Evolutionary conservation across 2,888 invertebrate species (phyloP).

Genomic region (Chrysolina haemoptera): DNA sequence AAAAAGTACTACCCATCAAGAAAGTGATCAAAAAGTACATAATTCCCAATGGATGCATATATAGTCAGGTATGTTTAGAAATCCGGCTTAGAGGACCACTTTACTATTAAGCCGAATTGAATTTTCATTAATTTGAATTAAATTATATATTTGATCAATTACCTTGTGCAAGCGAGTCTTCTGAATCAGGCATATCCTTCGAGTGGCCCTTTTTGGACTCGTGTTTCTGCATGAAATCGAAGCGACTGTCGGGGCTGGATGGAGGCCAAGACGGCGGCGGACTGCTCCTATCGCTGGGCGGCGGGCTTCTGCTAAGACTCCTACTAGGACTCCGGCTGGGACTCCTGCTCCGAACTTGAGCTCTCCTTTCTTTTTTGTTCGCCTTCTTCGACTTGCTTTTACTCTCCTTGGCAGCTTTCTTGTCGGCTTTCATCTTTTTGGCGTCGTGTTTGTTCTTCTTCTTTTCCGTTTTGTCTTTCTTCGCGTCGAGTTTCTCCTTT

Average conservation of each 20-base stretch:
- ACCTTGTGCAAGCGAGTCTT: conserved; percentile 53
- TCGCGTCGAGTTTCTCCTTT: conserved; percentile 42
- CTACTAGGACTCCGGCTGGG: conserved; percentile 54
- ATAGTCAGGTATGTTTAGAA: no score
- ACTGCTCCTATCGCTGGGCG: conserved; percentile 61
- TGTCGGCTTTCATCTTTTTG: conserved; percentile 57
- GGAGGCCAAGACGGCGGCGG: conserved; percentile 66
- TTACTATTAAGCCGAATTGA: background rate
- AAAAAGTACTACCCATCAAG: no score
- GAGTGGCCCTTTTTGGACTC: conserved; percentile 36
- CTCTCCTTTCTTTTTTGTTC: conserved; percentile 56
- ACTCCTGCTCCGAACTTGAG: conserved; percentile 56
- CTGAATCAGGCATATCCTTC: conserved; percentile 53
- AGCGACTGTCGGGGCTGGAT: conserved; percentile 63
- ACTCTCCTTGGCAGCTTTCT: conserved; percentile 46
- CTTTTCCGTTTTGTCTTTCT: conserved; percentile 44
- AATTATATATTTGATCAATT: conserved; percentile 1
- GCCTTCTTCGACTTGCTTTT: conserved; percentile 53
- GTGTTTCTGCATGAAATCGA: conserved; percentile 56
- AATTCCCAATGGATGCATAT: no score
- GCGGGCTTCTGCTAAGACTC: conserved; percentile 59
- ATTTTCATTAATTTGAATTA: no score
- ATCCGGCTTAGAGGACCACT: background rate
- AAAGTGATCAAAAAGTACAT: no score
- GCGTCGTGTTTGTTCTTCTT: conserved; percentile 53